phyloP scores from a whole-genome alignment of 37 sponge, comb jelly and placozoan genomes.

The Diacarnus erythraeanus region DNA sequence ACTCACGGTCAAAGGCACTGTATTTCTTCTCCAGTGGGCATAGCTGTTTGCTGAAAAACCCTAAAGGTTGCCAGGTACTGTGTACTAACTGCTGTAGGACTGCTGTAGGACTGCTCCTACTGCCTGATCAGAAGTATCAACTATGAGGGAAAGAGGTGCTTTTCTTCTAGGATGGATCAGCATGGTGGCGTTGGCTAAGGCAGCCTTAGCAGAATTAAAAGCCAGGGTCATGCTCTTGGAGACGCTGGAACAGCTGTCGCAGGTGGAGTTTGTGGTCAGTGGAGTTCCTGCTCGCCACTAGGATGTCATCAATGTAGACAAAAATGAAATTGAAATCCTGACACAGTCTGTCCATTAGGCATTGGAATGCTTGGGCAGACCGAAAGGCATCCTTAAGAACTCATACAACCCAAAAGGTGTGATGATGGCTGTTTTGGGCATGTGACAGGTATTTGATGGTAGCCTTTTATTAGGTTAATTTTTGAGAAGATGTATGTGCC shows the following conservation, averaged over 20 bases:
- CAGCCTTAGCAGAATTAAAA: too few relatives aligned
- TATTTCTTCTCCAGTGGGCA: constrained; percentile 22
- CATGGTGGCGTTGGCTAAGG: constrained; percentile 3
- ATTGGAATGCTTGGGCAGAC: too few relatives aligned
- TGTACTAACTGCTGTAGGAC: constrained; percentile 36
- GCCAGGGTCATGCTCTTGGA: constrained; percentile 10
- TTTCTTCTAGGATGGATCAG: neutral
- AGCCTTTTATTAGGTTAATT: neutral
- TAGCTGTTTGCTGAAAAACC: constrained; percentile 23
- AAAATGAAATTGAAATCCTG: too few relatives aligned
- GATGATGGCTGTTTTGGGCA: neutral
- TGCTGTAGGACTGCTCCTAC: constrained; percentile 7
- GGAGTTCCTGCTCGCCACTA: too few relatives aligned
- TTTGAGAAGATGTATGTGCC: too few relatives aligned
- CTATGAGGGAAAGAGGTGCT: constrained; percentile 17
- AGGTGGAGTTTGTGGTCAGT: too few relatives aligned
- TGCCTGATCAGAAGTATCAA: constrained; percentile 37
- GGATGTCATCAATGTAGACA: too few relatives aligned
- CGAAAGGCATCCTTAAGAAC: neutral
- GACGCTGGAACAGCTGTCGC: too few relatives aligned
- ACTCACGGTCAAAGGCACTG: constrained; percentile 51
- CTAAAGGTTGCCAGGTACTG: constrained; percentile 20
- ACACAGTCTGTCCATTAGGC: too few relatives aligned
- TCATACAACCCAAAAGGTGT: neutral
- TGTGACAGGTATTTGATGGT: neutral